Evolutionary conservation across 2,797 vertebrate genomes (phyloP).

Genomic region (Notoglanidium macrostoma): DNA sequence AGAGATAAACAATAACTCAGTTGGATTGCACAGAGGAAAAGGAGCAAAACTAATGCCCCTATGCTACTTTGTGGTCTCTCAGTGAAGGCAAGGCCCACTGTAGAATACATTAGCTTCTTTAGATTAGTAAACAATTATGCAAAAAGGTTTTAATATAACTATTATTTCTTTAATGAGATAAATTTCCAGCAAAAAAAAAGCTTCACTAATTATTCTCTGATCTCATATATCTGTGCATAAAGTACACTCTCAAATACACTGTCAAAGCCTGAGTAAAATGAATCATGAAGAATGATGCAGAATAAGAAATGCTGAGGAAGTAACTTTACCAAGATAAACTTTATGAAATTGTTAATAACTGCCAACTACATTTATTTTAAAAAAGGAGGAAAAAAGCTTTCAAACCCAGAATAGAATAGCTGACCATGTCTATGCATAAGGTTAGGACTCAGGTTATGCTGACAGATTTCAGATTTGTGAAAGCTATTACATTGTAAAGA

Average conservation of each 20-base stretch:
- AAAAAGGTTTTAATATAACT: neutral
- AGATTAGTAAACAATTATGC: constrained; percentile 19
- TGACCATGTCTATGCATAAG: neutral
- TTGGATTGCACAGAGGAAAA: constrained; percentile 19
- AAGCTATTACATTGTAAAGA: neutral
- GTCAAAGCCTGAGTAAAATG: constrained; percentile 23
- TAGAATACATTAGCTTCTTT: neutral
- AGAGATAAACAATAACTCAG: constrained; percentile 18
- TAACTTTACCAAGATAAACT: neutral
- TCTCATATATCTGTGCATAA: neutral
- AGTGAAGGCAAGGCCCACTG: constrained; percentile 19
- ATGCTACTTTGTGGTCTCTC: constrained; percentile 12
- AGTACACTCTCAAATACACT: constrained; percentile 1
- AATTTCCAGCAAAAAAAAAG: neutral
- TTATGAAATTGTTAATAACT: constrained; percentile 1
- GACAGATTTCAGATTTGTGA: neutral
- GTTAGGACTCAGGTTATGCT: neutral
- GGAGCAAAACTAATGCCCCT: constrained; percentile 22
- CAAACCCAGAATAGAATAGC: neutral
- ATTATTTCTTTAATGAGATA: constrained; percentile 12
- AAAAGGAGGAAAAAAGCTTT: too few relatives aligned
- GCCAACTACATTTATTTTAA: neutral
- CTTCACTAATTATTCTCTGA: neutral
- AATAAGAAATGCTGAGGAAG: constrained; percentile 6
- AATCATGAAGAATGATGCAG: constrained; percentile 22